A percentile compares a stretch with the other conserved stretches of the same genome.
These are phyloP conservation scores for Myotis yumanensis DNA, from an alignment of 2,113 vertebrate species.

Conservation along the genomic window DNA sequence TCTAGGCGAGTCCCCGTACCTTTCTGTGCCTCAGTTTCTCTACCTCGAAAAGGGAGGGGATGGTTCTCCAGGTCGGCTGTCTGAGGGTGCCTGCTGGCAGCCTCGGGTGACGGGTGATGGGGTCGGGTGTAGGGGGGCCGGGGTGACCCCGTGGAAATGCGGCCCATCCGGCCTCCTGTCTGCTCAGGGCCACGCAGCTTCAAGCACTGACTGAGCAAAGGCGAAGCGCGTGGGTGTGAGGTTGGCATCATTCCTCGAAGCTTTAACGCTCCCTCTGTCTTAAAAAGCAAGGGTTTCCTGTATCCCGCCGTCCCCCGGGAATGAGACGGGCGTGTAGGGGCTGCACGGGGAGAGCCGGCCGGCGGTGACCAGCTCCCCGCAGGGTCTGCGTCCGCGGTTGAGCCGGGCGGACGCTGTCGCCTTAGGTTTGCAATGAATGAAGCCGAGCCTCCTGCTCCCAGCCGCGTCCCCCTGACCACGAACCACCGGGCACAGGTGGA, in stretches of 20 bases:
- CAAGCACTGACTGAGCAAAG: conserved; percentile 53
- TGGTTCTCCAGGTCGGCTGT: not conserved
- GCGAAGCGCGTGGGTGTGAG: conserved; percentile 55
- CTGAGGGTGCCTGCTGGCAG: not conserved
- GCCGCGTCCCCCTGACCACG: conserved; percentile 38
- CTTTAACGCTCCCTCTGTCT: conserved; percentile 70
- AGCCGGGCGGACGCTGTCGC: conserved; percentile 47
- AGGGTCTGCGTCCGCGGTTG: conserved; percentile 4
- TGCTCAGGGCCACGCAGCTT: conserved; percentile 29
- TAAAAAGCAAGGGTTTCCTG: conserved; percentile 47
- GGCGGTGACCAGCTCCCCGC: not conserved
- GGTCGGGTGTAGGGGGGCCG: not conserved
- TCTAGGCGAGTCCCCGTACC: conserved; percentile 58
- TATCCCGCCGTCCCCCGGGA: conserved; percentile 35
- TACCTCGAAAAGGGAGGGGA: conserved; percentile 64
- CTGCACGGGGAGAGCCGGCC: conserved; percentile 42
- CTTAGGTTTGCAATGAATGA: conserved; percentile 38
- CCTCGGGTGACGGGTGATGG: not conserved
- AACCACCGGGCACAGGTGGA: conserved; percentile 68
- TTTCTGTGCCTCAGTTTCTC: conserved; percentile 76
- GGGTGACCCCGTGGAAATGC: not conserved
- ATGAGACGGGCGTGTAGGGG: conserved; percentile 17
- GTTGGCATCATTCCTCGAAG: conserved; percentile 49
- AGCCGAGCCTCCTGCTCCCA: conserved; percentile 54
- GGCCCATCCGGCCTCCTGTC: not conserved